These are phyloP conservation scores for Portunus trituberculatus DNA, from an alignment of 1,140 invertebrate species.

Conservation along the genomic window DNA sequence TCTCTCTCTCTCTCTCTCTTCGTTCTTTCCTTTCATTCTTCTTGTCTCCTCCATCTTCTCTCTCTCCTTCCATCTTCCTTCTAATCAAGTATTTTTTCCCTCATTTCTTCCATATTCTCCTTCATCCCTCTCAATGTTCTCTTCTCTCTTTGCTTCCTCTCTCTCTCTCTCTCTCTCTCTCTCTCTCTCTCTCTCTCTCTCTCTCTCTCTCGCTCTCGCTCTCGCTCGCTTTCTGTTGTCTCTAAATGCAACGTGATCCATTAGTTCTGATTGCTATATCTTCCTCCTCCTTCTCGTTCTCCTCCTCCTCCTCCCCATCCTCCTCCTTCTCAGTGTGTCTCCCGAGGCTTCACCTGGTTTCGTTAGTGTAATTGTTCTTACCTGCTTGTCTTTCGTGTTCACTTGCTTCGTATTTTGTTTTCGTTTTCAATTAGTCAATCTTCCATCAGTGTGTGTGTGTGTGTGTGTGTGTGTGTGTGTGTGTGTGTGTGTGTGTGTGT, in stretches of 20 bases:
- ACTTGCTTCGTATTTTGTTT: not conserved
- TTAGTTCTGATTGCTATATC: not conserved
- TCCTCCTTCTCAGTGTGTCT: not conserved
- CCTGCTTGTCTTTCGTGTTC: not conserved
- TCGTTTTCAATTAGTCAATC: not conserved
- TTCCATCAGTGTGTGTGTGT: not conserved
- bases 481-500: no score
- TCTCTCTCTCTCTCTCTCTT: not conserved
- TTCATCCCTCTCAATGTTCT: not conserved
- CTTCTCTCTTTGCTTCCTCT: not conserved
- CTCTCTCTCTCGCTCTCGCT: not conserved
- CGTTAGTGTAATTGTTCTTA: not conserved
- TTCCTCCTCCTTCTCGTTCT: not conserved
- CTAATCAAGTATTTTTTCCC: not conserved
- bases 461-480: no score
- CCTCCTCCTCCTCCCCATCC: not conserved
- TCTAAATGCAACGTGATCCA: no score
- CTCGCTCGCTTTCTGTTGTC: not conserved
- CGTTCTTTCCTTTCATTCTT: not conserved
- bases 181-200: conserved; percentile 27
- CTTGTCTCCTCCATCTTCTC: not conserved
- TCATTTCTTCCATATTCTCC: not conserved
- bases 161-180: conserved; percentile 37
- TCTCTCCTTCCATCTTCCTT: not conserved
- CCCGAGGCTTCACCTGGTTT: not conserved